These are phyloP conservation scores for Clarias laeviceps DNA, from an alignment of 2,797 vertebrate species.

Conservation along the genomic window DNA sequence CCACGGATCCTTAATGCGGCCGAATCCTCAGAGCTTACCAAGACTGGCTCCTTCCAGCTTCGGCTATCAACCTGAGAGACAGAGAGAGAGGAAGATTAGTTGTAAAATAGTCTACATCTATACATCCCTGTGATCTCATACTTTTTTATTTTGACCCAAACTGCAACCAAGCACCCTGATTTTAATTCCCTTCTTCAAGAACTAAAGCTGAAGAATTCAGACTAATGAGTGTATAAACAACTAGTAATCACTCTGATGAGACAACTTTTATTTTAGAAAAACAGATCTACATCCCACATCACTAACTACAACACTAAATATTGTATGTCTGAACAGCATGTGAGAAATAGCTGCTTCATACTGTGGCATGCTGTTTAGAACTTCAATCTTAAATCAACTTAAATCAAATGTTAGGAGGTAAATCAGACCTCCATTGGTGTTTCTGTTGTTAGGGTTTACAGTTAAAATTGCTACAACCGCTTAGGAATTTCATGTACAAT, in stretches of 20 bases:
- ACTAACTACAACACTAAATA: not conserved
- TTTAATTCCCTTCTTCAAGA: not conserved
- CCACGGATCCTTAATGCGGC: constrained; percentile 70
- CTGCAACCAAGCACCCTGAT: not conserved
- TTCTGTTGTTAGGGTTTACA: not conserved
- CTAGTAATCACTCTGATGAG: not conserved
- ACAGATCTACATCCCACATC: not conserved
- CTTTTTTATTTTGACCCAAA: not conserved
- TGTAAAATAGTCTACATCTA: not conserved
- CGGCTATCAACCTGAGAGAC: constrained; percentile 75
- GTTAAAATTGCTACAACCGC: not conserved
- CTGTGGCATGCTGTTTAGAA: not conserved
- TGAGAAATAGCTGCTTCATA: not conserved
- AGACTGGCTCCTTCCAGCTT: constrained; percentile 76
- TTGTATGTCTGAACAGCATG: not conserved
- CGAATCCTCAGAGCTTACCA: constrained; percentile 76
- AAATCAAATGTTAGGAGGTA: not conserved
- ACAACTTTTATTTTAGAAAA: not conserved
- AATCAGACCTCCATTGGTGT: not conserved
- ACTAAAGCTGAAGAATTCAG: not conserved
- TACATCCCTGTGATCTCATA: not conserved
- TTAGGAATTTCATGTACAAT: not conserved
- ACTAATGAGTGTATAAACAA: not conserved
- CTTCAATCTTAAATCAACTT: too few relatives aligned
- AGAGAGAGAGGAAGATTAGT: not conserved